These are phyloP conservation scores for Drosophila sechellia DNA, from an alignment of 1,140 invertebrate species.

Conservation along the genomic window DNA sequence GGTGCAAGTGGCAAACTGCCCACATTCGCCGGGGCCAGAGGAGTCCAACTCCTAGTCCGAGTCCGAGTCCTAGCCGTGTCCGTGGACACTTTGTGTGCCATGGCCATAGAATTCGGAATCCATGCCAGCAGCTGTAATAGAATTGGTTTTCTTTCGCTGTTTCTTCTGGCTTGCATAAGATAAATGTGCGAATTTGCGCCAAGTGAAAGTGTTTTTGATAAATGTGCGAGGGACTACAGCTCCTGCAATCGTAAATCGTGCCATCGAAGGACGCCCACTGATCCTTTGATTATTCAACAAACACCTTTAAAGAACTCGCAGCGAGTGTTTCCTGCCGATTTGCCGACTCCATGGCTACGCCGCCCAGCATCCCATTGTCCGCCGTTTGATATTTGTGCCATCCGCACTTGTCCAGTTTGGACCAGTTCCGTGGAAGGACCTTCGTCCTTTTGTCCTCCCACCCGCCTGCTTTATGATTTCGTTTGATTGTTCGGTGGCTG, in stretches of 20 bases:
- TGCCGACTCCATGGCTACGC: constrained; percentile 9
- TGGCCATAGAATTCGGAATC: constrained; percentile 44
- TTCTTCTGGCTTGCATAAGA: constrained; percentile 43
- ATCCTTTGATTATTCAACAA: constrained; percentile 38
- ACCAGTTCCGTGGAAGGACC: background rate
- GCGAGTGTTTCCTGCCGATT: constrained; percentile 8
- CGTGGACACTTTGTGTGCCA: constrained; percentile 49
- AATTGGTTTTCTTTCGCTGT: constrained; percentile 28
- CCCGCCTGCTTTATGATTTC: constrained; percentile 47
- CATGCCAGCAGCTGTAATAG: constrained; percentile 50
- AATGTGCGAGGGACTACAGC: constrained; percentile 30
- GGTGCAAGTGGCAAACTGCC: constrained; percentile 51
- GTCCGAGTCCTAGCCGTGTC: constrained; percentile 10
- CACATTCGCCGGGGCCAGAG: constrained; percentile 5
- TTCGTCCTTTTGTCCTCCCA: background rate
- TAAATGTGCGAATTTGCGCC: constrained; percentile 57
- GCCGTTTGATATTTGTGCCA: constrained; percentile 34
- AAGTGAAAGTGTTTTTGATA: constrained; percentile 64
- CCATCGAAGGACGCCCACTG: constrained; percentile 15
- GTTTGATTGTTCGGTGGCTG: constrained; percentile 49
- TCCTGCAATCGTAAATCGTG: constrained; percentile 33
- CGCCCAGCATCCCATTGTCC: constrained; percentile 28
- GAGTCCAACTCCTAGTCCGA: background rate
- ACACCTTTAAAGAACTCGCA: constrained; percentile 21
- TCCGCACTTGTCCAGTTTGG: constrained; percentile 23